Conservation (phyloP, 2,113 vertebrate genomes). For the Stercorarius parasiticus region DNA sequence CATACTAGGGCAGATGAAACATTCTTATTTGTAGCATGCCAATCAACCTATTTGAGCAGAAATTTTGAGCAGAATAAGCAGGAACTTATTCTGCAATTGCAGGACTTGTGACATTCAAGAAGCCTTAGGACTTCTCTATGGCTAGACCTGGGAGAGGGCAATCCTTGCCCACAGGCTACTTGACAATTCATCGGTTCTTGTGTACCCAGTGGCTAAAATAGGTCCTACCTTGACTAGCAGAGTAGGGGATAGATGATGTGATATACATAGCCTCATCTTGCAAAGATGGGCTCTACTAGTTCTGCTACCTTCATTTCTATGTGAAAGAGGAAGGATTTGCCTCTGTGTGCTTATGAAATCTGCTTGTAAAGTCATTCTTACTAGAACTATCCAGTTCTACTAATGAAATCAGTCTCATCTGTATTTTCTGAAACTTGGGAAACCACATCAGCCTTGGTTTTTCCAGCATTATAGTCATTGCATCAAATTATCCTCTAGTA, state of each 20-base stretch:
- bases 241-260: accelerated
- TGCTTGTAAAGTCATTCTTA: not conserved
- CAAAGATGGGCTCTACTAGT: not conserved
- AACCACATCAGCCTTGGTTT: not conserved
- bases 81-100: not conserved
- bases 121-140: not conserved
- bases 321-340: not conserved
- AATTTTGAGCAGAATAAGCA: not conserved
- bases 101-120: not conserved
- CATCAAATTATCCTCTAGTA: not conserved
- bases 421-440: not conserved
- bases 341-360: not conserved
- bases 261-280: not conserved
- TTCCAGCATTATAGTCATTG: not conserved
- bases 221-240: not conserved
- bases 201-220: not conserved
- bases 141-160: not conserved
- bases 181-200: not conserved
- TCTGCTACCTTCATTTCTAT: not conserved
- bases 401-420: not conserved
- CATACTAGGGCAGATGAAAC: not conserved
- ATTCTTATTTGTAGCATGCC: not conserved
- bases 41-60: not conserved
- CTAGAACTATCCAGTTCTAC: not conserved
- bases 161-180: not conserved